Conservation (phyloP, 2,797 vertebrate species). For the Tenualosa thibaudeaui region DNA sequence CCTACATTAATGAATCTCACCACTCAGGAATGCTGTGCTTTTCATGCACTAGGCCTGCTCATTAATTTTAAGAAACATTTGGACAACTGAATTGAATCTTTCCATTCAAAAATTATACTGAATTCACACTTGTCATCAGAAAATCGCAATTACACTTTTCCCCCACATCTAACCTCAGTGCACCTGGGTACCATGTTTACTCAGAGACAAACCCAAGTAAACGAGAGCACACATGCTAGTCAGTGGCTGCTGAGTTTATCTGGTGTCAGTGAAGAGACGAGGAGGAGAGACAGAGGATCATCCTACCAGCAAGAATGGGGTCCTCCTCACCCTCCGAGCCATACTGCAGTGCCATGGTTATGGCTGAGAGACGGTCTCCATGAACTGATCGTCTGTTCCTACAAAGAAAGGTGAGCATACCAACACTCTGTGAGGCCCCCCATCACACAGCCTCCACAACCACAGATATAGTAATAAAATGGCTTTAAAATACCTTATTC, state of each 20-base stretch:
- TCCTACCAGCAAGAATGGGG: slow-evolving; percentile 87
- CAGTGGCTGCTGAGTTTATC: neutral
- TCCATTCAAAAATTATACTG: too few relatives aligned
- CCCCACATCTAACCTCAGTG: too few relatives aligned
- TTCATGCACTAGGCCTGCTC: too few relatives aligned
- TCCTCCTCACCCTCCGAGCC: slow-evolving; percentile 99
- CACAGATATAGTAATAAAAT: neutral
- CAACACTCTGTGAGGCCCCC: slow-evolving; percentile 37
- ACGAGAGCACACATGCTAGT: neutral
- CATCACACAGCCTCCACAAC: slow-evolving; percentile 36
- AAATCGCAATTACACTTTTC: too few relatives aligned
- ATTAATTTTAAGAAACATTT: too few relatives aligned
- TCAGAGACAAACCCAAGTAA: neutral
- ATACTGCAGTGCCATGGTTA: slow-evolving; percentile 95
- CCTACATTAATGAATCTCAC: too few relatives aligned
- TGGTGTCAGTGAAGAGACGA: neutral
- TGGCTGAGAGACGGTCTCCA: slow-evolving; percentile 92
- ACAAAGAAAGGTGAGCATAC: slow-evolving; percentile 47
- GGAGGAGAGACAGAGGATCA: neutral
- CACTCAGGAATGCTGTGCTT: too few relatives aligned
- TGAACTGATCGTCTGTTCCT: slow-evolving; percentile 92
- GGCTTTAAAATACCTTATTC: slow-evolving; percentile 81
- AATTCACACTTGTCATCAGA: too few relatives aligned
- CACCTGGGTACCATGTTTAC: neutral
- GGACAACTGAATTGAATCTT: too few relatives aligned